These are phyloP conservation scores for Ochotona curzoniae DNA, from an alignment of 2,113 vertebrate species.

Conservation along the genomic window DNA sequence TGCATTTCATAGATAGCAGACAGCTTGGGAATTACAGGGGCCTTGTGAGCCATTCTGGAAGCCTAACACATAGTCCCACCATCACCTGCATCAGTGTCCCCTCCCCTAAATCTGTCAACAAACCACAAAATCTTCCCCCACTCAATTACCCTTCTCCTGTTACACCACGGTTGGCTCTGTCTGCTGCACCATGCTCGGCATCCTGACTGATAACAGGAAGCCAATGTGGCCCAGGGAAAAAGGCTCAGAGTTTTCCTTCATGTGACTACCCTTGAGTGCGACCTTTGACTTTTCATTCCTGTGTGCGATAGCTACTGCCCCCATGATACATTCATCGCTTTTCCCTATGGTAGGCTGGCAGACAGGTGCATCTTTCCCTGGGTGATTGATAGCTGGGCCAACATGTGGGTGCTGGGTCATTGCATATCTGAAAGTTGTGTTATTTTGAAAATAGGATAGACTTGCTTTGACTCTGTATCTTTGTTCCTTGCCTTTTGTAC, in stretches of 20 bases:
- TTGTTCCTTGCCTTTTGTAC: neutral
- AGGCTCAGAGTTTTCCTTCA: neutral
- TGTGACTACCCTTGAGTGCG: neutral
- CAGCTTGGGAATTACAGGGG: constrained; percentile 68
- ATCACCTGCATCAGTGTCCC: constrained; percentile 70
- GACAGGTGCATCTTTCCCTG: neutral
- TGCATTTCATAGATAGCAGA: constrained; percentile 76
- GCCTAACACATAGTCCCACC: constrained; percentile 72
- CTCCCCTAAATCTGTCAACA: constrained; percentile 80
- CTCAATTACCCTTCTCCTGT: constrained; percentile 72
- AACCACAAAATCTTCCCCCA: constrained; percentile 63
- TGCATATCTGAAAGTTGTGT: neutral
- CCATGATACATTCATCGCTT: fast-evolving
- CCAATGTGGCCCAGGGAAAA: neutral
- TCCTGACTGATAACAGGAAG: neutral
- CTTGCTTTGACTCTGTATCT: constrained; percentile 12
- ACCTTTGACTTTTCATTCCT: neutral
- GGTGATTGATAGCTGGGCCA: neutral
- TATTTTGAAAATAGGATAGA: neutral
- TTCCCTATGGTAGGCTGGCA: neutral
- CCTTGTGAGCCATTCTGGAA: constrained; percentile 48
- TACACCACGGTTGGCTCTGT: neutral
- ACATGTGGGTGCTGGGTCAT: neutral
- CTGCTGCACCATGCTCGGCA: neutral
- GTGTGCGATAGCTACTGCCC: neutral